These are phyloP conservation scores for Triplophysa tibetana DNA, from an alignment of 2,113 vertebrate genomes.

Conservation along the genomic window DNA sequence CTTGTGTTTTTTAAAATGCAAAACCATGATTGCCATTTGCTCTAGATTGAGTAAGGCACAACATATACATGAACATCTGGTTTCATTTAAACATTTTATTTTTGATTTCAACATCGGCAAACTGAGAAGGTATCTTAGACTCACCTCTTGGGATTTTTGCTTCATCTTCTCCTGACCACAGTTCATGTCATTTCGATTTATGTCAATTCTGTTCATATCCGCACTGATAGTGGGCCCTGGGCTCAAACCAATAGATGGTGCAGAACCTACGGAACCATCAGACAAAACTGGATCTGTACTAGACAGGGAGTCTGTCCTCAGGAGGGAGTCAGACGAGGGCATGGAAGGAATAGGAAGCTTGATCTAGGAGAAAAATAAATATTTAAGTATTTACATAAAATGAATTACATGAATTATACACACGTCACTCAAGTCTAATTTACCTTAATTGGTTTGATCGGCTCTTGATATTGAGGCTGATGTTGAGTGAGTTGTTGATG, in stretches of 20 bases:
- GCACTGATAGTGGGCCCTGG: conserved; percentile 66
- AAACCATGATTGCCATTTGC: neutral
- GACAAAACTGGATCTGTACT: conserved; percentile 72
- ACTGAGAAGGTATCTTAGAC: neutral
- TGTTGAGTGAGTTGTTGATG: conserved; percentile 49
- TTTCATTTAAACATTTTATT: neutral
- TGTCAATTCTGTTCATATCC: conserved; percentile 79
- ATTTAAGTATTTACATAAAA: neutral
- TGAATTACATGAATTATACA: neutral
- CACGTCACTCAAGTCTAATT: neutral
- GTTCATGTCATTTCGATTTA: conserved; percentile 73
- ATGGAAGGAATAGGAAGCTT: conserved; percentile 66
- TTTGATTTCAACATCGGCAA: conserved; percentile 2
- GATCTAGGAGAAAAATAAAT: conserved; percentile 59
- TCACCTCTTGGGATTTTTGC: conserved; percentile 80
- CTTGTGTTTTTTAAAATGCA: neutral
- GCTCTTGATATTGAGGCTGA: conserved; percentile 62
- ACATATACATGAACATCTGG: neutral
- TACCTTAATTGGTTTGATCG: conserved; percentile 72
- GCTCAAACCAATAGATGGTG: conserved; percentile 73
- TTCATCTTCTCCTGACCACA: conserved; percentile 80
- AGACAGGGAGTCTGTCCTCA: conserved; percentile 72
- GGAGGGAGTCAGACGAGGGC: conserved; percentile 65
- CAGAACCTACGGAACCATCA: conserved; percentile 71
- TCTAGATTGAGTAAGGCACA: neutral